Evolutionary conservation across 2,113 vertebrate species (phyloP), one percentile per base, ranked within the genome.

Genomic region (Capra hircus): DNA sequence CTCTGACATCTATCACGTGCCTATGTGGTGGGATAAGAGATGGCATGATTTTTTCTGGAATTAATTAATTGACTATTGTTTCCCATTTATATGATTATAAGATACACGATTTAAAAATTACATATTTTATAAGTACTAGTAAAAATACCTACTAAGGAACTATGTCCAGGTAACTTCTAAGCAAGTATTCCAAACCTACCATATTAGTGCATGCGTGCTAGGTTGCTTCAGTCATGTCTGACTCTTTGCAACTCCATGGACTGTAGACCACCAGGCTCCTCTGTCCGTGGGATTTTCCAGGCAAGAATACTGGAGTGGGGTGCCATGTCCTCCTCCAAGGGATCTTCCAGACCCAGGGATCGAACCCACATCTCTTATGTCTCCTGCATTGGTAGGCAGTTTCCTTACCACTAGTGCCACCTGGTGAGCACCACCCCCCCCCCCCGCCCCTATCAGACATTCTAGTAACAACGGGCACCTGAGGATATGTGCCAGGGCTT

Each of bases 101-200:
- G 25, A 64, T 6, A n/a, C 5, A 96, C 21, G 33, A 57, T 87
- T 91, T 91, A 16, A 52, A 82, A 89, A 43, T n/a, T 13, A 50
- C 45, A 25, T 36, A n/a, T 82, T 53, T 83, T 53, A 36, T 52
- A 12, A 50, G 13, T 43, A 88, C 50, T 91, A 90, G 67, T 60
- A 93, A 95, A 19, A 87, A 33, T 74, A 80, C 80, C 60, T 92
- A 27, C 17, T n/a, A 83, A 52, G 33, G 27, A 78, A 62, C 43
- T 86, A 81, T 50, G 88, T 96, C 43, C 78, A 88, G 64, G 36
- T 53, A 86, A 71, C 43, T 80, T 94, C 25, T 94, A 82, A 40
- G 28, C 50, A 90, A 82, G 12, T 7, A 45, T 23, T 82, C 78
- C 77, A 74, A 95, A 86, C 2, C 36, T 62, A 50, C 40, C 52